Percentiles rank a stretch among this genome's conserved stretches.
Conservation (phyloP, 2,113 vertebrate genomes). For the Periophthalmus modestus region DNA sequence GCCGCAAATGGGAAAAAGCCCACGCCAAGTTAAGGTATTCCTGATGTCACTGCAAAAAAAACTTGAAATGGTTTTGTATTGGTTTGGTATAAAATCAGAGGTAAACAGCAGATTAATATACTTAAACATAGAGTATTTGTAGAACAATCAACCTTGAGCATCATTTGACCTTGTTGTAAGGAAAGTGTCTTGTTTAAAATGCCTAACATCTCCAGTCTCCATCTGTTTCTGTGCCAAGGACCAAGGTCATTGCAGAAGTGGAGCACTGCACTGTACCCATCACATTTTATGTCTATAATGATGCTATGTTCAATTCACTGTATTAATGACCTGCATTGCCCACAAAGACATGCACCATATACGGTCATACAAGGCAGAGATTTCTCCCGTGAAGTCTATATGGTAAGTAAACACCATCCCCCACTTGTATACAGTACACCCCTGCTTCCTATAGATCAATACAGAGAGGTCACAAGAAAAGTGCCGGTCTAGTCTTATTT, state of each 20-base stretch:
- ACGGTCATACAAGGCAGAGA: background rate
- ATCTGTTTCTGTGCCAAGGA: conserved; percentile 8
- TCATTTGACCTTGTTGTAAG: background rate
- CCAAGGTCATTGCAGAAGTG: conserved; percentile 1
- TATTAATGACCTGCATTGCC: conserved; percentile 12
- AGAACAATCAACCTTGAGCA: background rate
- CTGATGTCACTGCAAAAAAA: conserved; percentile 23
- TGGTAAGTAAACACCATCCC: conserved; percentile 23
- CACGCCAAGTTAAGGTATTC: background rate
- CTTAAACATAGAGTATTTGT: background rate
- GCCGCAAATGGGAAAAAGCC: conserved; percentile 7
- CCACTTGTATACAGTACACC: conserved; percentile 19
- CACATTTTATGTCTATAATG: conserved; percentile 8
- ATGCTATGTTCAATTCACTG: background rate
- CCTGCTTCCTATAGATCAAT: conserved; percentile 57
- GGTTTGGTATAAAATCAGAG: background rate
- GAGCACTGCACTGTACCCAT: background rate
- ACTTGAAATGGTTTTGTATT: background rate
- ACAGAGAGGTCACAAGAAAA: conserved; percentile 58
- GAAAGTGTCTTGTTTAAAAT: background rate
- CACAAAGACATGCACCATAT: conserved; percentile 14
- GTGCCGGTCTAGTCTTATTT: conserved; percentile 54
- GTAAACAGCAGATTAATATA: background rate
- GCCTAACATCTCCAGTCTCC: background rate
- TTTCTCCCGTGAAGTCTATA: background rate